phyloP scores from a whole-genome alignment of 2,797 vertebrate species.

The Xiphorhynchus erythropygius region DNA sequence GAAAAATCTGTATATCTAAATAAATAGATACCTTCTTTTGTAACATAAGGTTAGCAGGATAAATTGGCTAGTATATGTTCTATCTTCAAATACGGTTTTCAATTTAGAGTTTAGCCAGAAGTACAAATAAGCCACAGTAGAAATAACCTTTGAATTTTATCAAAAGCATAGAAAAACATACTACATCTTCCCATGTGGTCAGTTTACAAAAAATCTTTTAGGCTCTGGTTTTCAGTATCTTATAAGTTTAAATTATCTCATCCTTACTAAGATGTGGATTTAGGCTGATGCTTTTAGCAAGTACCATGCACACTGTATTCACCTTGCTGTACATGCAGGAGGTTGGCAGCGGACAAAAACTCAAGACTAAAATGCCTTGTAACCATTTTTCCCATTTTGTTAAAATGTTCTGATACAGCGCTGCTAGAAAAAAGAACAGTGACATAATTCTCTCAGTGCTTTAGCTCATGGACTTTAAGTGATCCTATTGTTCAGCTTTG shows the following conservation, averaged over 20 bases:
- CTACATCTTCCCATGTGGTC: neutral
- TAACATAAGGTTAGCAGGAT: neutral
- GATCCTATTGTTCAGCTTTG: neutral
- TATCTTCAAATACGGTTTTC: neutral
- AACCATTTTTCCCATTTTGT: neutral
- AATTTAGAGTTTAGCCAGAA: neutral
- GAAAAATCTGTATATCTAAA: neutral
- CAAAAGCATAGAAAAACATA: neutral
- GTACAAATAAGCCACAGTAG: neutral
- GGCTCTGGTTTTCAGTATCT: neutral
- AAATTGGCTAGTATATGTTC: neutral
- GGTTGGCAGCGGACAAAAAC: neutral
- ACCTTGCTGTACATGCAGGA: neutral
- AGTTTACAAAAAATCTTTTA: neutral
- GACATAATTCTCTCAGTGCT: neutral
- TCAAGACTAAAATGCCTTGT: neutral
- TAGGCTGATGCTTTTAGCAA: neutral
- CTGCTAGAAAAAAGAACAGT: neutral
- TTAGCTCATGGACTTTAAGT: neutral
- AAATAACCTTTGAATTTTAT: neutral
- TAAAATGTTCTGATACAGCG: neutral
- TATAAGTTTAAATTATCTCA: constrained; percentile 3
- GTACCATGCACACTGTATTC: neutral
- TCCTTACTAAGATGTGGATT: neutral
- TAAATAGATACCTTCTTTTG: neutral